Percentiles rank a stretch among this genome's conserved stretches.
phyloP scores from a whole-genome alignment of 2,888 invertebrate species.

The Syrista parreyssii region DNA sequence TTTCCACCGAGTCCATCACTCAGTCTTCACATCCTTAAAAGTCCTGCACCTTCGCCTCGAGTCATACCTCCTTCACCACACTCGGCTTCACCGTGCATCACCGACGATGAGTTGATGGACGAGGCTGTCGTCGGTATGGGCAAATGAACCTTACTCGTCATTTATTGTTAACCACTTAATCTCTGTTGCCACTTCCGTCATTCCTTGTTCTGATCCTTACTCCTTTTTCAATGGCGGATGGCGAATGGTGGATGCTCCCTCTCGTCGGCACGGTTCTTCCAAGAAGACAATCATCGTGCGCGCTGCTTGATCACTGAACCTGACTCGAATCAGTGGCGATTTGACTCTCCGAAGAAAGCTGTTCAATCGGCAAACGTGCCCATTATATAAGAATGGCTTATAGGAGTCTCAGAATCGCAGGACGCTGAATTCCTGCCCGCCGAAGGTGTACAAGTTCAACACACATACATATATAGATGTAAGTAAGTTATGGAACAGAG shows the following conservation, averaged over 20 bases:
- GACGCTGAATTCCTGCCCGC: neutral
- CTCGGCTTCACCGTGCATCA: conserved; percentile 82
- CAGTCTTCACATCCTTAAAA: conserved; percentile 81
- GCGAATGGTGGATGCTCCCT: neutral
- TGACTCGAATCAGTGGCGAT: neutral
- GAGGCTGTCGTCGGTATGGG: conserved; percentile 85
- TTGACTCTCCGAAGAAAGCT: neutral
- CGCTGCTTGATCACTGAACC: neutral
- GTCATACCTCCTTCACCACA: conserved; percentile 75
- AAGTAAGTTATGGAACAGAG: neutral
- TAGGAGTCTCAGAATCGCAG: neutral
- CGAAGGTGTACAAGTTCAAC: conserved; percentile 33
- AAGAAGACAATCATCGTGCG: neutral
- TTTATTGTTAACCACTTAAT: conserved; percentile 31
- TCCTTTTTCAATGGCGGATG: neutral
- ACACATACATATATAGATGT: conserved; percentile 30
- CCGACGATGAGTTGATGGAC: conserved; percentile 92
- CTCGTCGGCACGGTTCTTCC: neutral
- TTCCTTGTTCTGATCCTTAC: neutral
- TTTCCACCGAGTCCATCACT: conserved; percentile 75
- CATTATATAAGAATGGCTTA: neutral
- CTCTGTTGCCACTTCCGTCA: neutral
- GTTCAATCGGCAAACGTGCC: neutral
- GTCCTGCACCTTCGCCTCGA: conserved; percentile 79
- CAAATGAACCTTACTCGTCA: conserved; percentile 70